Evolutionary conservation across 2,113 vertebrate genomes (phyloP), one percentile per base, ranked within the genome.

Genomic region (Vanacampus margaritifer): DNA sequence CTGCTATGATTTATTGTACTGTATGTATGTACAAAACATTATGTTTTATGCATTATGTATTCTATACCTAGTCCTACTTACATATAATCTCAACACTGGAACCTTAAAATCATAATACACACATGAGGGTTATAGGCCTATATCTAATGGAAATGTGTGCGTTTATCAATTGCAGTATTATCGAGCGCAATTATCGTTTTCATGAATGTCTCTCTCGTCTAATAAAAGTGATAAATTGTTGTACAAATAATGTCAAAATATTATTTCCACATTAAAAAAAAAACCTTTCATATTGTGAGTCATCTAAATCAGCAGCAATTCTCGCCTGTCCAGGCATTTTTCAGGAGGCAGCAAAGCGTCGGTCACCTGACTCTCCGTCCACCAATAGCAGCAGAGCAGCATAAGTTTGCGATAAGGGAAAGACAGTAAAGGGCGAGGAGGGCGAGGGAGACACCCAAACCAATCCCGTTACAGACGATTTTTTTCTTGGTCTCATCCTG

Each of bases 281-380:
- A 5, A 14, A 3, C 14, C 54, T 56, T 56, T 28, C 11, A 32
- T 56, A 26, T 28, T 36, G 56, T 19, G 57, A 3, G 21, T 16
- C 50, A 43, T 41, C 56, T 71, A 46, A 70, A 72, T 72, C 79
- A 56, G 36, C 58, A 36, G 17, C 57, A 28, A n/a, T 64, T 62
- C 65, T 76, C 41, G 37, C 39, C 69, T 56, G 75, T 78, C 61
- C 70, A 67, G 69, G 79, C 81, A 79, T 84, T 74, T 43, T 48
- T 0, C 48, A 45, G 54, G 79, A 74, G 54, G 75, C 67, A 2
- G 63, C 36, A 35, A 74, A 46, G 79, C 23, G 72, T 69, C 45
- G 72, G 79, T 86, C 91, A 92, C 87, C 73, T 92, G 89, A 82
- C 65, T 23, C 8, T 0, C 3, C 11, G 0, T 79, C 68, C 32